Conservation (phyloP, 2,113 vertebrate species). For the Excalfactoria chinensis region DNA sequence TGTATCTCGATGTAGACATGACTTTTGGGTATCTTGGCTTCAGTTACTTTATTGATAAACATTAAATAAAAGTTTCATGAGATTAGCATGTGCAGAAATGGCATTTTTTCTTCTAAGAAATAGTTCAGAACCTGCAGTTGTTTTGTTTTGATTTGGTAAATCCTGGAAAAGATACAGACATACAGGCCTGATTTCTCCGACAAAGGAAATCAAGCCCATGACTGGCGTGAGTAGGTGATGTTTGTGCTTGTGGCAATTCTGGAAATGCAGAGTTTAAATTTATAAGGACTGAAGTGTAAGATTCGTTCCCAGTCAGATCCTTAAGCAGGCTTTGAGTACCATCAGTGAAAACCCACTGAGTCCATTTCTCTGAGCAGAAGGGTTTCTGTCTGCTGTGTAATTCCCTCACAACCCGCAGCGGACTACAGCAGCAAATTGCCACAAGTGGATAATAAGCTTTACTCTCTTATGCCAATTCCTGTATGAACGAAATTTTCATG, state of each 20-base stretch:
- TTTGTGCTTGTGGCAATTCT: not conserved
- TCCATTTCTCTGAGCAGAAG: not conserved
- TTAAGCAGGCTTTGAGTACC: not conserved
- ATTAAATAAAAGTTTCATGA: slow-evolving; percentile 59
- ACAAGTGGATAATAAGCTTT: slow-evolving; percentile 40
- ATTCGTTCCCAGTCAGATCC: not conserved
- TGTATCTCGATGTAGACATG: slow-evolving; percentile 43
- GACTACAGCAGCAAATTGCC: slow-evolving; percentile 7
- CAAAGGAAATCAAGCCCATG: not conserved
- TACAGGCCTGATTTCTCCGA: not conserved
- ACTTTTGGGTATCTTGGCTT: slow-evolving; percentile 58
- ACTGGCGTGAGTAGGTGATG: not conserved
- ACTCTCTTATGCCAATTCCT: slow-evolving; percentile 58
- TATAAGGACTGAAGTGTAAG: not conserved
- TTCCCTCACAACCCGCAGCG: not conserved
- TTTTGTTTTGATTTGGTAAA: slow-evolving; percentile 34
- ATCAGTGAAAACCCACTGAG: not conserved
- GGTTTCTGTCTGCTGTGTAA: not conserved
- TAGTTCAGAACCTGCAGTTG: not conserved
- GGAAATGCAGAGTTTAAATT: not conserved
- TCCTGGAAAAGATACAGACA: slow-evolving; percentile 40
- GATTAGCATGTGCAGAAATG: slow-evolving; percentile 52
- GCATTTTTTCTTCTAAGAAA: slow-evolving; percentile 51
- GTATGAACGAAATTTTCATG: slow-evolving; percentile 53
- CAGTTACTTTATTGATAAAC: slow-evolving; percentile 59